These are phyloP conservation scores for Drepanosiphum platanoidis DNA, from an alignment of 2,888 invertebrate species.

Conservation along the genomic window DNA sequence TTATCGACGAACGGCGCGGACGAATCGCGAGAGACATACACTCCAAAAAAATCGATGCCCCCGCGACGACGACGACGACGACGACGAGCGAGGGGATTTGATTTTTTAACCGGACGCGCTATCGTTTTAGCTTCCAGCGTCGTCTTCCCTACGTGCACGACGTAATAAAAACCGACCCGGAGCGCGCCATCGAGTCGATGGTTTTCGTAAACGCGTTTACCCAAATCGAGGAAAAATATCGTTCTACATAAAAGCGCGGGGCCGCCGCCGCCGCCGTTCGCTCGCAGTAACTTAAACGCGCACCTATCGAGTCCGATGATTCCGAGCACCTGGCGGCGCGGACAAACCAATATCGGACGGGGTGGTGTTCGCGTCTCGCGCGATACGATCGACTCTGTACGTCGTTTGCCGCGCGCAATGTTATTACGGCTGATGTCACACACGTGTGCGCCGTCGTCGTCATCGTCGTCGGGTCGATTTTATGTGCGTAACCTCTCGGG, in stretches of 20 bases:
- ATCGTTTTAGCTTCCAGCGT: background rate
- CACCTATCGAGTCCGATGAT: constrained; percentile 9
- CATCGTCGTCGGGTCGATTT: too few species aligned
- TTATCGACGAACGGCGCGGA: too few species aligned
- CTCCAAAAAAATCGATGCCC: too few species aligned
- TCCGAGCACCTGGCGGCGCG: background rate
- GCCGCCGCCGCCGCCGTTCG: background rate
- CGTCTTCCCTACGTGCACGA: background rate
- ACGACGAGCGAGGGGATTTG: too few species aligned
- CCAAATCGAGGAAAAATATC: constrained; percentile 8
- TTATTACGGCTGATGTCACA: too few species aligned
- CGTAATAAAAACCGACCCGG: background rate
- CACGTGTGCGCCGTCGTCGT: too few species aligned
- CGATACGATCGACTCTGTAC: background rate
- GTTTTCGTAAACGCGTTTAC: background rate
- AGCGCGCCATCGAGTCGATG: background rate
- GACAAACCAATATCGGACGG: constrained; percentile 25
- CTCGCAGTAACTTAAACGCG: background rate
- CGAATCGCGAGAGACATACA: too few species aligned
- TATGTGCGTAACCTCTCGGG: background rate
- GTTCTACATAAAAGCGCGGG: background rate
- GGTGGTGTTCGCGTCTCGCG: background rate
- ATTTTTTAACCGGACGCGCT: too few species aligned
- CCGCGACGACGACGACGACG: too few species aligned
- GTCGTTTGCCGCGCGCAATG: background rate